Evolutionary conservation across 2,113 vertebrate genomes (phyloP).

Genomic region (Sturnus vulgaris): DNA sequence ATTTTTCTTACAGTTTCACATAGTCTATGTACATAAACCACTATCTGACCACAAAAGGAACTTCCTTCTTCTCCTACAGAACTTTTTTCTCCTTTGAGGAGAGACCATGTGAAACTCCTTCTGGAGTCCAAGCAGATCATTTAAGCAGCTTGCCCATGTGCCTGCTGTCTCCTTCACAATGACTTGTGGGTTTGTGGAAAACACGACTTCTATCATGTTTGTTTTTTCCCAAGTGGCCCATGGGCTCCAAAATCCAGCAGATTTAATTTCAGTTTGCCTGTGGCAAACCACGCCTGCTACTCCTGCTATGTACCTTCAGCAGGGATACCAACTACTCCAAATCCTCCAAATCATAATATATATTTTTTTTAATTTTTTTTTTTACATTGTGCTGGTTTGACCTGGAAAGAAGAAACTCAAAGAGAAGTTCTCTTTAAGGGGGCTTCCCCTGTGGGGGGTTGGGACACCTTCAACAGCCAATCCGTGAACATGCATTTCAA

Average conservation of each 20-base stretch:
- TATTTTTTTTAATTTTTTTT: background rate
- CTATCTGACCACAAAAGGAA: background rate
- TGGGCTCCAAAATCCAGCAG: background rate
- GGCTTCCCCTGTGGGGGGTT: too few species aligned
- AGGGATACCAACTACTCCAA: background rate
- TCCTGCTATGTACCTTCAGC: background rate
- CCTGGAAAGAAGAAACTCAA: too few species aligned
- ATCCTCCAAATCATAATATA: background rate
- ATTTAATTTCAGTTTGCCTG: background rate
- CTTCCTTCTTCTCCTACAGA: background rate
- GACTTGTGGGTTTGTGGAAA: background rate
- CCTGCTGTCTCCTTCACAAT: background rate
- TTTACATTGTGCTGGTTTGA: too few species aligned
- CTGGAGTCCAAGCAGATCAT: background rate
- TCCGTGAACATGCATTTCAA: too few species aligned
- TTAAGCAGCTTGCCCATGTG: background rate
- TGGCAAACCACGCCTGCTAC: background rate
- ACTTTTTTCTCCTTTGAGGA: background rate
- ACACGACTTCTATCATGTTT: accelerated
- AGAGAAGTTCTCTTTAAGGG: too few species aligned
- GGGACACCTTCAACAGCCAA: too few species aligned
- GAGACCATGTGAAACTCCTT: background rate
- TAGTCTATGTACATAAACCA: background rate
- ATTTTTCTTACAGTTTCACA: background rate
- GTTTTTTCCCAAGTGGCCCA: background rate